Evolutionary conservation across 2,888 invertebrate genomes (phyloP).

Genomic region (Archips xylosteana): DNA sequence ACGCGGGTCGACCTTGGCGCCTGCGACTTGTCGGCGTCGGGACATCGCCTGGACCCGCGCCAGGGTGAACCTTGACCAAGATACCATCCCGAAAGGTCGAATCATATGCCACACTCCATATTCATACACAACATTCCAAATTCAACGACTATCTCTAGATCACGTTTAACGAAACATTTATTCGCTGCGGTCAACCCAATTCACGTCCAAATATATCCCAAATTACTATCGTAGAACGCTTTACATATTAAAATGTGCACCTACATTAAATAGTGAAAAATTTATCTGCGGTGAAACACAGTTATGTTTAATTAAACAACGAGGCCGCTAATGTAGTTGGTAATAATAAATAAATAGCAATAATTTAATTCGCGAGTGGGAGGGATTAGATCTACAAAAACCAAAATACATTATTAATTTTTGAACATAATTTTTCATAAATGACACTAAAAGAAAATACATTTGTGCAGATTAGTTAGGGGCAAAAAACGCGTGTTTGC

Average conservation of each 20-base stretch:
- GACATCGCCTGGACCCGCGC: constrained; percentile 11
- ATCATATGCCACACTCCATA: not conserved
- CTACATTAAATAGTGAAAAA: not conserved
- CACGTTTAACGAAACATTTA: not conserved
- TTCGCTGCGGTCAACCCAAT: not conserved
- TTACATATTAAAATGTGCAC: constrained; percentile 23
- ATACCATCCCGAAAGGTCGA: constrained; percentile 17
- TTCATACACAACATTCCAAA: not conserved
- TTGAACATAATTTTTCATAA: not conserved
- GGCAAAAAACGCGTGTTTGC: not conserved
- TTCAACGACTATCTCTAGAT: not conserved
- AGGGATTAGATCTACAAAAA: too few relatives aligned
- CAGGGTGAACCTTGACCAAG: constrained; percentile 26
- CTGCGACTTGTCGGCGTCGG: not conserved
- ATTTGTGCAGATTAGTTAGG: not conserved
- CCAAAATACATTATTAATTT: not conserved
- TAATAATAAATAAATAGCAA: constrained; percentile 13
- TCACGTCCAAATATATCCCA: constrained; percentile 5
- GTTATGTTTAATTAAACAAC: constrained; percentile 14
- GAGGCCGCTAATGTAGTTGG: constrained; percentile 12
- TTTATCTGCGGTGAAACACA: constrained; percentile 27
- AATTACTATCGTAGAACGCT: constrained; percentile 9
- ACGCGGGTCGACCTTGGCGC: constrained; percentile 10
- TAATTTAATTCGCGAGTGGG: too few relatives aligned
- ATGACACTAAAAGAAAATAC: not conserved